Conservation (phyloP, 92 coral and sea anemone genomes). For the Porites cylindrica region DNA sequence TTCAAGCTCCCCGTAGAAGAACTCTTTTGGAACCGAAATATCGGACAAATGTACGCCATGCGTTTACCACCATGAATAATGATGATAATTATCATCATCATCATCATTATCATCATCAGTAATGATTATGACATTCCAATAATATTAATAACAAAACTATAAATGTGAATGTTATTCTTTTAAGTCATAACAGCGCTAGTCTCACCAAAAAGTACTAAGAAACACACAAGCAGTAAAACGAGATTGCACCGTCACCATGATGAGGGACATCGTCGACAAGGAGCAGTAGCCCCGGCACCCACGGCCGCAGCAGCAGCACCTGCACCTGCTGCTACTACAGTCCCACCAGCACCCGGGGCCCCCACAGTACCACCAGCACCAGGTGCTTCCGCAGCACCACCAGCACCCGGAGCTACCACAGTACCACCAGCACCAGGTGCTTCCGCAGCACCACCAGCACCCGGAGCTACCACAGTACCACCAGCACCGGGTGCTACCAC, state of each 20-base stretch:
- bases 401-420: background rate
- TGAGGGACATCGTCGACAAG: constrained; percentile 39
- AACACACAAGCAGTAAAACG: background rate
- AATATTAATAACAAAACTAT: too few relatives aligned
- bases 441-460: too few relatives aligned
- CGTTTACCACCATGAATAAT: too few relatives aligned
- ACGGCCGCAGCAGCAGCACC: background rate
- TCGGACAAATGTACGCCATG: too few relatives aligned
- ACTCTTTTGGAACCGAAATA: too few relatives aligned
- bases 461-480: too few relatives aligned
- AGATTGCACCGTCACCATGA: constrained; percentile 10
- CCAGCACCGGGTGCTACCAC: too few relatives aligned
- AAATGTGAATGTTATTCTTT: background rate
- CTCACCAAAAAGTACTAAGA: constrained; percentile 29
- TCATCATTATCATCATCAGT: too few relatives aligned
- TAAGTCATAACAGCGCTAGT: background rate
- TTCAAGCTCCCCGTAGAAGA: too few relatives aligned
- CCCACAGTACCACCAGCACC: constrained; percentile 4
- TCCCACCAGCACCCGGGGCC: background rate
- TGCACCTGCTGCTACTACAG: background rate
- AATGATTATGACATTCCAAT: too few relatives aligned
- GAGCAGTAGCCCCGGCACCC: background rate
- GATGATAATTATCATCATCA: too few relatives aligned
- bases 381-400: constrained; percentile 1
- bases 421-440: background rate